phyloP scores from a whole-genome alignment of 1,140 invertebrate species.

The Thereuonema tuberculata region DNA sequence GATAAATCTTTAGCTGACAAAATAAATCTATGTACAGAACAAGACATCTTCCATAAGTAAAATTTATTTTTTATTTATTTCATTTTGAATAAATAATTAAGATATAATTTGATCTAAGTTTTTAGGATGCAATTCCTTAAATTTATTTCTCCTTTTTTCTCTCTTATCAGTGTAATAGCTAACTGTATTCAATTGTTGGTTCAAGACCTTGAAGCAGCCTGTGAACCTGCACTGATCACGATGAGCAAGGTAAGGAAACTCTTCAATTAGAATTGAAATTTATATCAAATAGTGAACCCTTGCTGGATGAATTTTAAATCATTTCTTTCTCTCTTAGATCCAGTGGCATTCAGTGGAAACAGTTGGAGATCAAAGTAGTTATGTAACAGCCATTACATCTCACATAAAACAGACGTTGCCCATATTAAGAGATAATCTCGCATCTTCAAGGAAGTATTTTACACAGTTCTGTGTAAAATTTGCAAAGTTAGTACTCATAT shows the following conservation, averaged over 20 bases:
- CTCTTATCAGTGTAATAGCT: constrained; percentile 56
- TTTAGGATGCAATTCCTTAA: too few species aligned
- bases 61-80: neutral
- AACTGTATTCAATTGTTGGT: constrained; percentile 87
- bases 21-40: constrained; percentile 79
- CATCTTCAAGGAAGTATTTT: constrained; percentile 92
- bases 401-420: constrained; percentile 83
- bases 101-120: too few species aligned
- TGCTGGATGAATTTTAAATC: too few species aligned
- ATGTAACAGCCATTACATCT: constrained; percentile 75
- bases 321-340: constrained; percentile 43
- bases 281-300: too few species aligned
- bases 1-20: constrained; percentile 52
- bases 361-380: constrained; percentile 93
- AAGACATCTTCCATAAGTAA: constrained; percentile 74
- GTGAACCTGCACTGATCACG: constrained; percentile 79
- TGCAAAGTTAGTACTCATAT: constrained; percentile 46
- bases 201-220: constrained; percentile 85
- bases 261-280: too few species aligned
- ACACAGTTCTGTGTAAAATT: constrained; percentile 96
- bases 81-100: too few species aligned
- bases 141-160: too few species aligned
- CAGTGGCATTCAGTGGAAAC: constrained; percentile 82
- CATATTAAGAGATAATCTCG: constrained; percentile 76
- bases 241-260: constrained; percentile 70